These are phyloP conservation scores for Spodoptera frugiperda DNA, from an alignment of 1,140 invertebrate species.

Conservation along the genomic window DNA sequence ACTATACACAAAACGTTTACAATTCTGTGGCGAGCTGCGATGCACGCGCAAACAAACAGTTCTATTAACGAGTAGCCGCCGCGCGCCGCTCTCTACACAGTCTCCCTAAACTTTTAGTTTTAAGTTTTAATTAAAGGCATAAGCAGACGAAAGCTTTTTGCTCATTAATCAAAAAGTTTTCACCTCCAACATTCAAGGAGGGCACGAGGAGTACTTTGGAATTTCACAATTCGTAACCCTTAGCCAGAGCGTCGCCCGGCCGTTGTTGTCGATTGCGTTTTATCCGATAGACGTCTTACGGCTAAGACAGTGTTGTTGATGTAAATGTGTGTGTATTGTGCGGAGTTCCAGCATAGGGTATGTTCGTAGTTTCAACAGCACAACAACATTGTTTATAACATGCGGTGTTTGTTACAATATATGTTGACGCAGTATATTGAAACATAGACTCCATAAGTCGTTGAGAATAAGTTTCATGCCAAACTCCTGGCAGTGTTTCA, in stretches of 20 bases:
- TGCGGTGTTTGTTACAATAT: constrained; percentile 20
- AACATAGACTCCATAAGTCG: constrained; percentile 34
- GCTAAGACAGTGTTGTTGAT: background rate
- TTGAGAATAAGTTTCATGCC: constrained; percentile 57
- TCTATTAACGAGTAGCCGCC: constrained; percentile 22
- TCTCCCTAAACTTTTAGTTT: constrained; percentile 29
- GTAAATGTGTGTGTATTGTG: background rate
- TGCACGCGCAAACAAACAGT: constrained; percentile 39
- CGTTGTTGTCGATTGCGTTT: constrained; percentile 12
- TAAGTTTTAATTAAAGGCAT: constrained; percentile 49
- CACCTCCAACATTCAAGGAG: constrained; percentile 41
- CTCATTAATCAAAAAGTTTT: constrained; percentile 51
- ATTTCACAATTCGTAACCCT: constrained; percentile 49
- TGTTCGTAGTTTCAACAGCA: background rate
- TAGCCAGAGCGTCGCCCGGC: constrained; percentile 12
- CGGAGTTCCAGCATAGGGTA: background rate
- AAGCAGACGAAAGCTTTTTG: constrained; percentile 49
- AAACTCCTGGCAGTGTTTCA: constrained; percentile 59
- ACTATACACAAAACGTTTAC: constrained; percentile 40
- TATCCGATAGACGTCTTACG: constrained; percentile 2
- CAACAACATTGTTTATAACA: constrained; percentile 16
- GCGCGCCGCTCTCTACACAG: background rate
- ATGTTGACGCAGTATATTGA: constrained; percentile 7
- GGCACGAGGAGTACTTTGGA: constrained; percentile 39
- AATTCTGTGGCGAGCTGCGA: constrained; percentile 17